A percentile compares a stretch with the other conserved stretches of the same genome.
These are phyloP conservation scores for Drosophila niveifrons DNA, from an alignment of 2,888 invertebrate species.

Conservation along the genomic window DNA sequence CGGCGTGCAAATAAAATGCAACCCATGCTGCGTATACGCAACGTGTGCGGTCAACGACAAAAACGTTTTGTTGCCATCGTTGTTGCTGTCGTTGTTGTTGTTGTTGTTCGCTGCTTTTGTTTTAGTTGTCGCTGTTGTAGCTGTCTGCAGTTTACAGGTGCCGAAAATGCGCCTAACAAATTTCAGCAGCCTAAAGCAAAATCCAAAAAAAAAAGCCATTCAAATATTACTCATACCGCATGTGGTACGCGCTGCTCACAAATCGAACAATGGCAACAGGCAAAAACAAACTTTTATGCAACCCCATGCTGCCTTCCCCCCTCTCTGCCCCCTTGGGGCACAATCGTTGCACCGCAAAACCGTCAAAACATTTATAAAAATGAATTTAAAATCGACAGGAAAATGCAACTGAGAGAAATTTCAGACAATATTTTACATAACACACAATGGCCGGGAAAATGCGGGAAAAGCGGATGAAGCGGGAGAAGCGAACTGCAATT, in stretches of 20 bases:
- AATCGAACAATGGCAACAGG: slow-evolving; percentile 30
- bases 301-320: neutral
- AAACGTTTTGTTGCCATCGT: slow-evolving; percentile 31
- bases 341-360: slow-evolving; percentile 51
- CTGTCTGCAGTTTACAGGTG: slow-evolving; percentile 59
- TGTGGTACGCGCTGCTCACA: slow-evolving; percentile 31
- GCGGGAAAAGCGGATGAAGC: neutral
- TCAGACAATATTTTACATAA: slow-evolving; percentile 56
- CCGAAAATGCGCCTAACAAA: slow-evolving; percentile 46
- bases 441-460: slow-evolving; percentile 12
- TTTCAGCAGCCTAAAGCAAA: slow-evolving; percentile 2
- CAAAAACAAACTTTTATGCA: slow-evolving; percentile 21
- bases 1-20: slow-evolving; percentile 15
- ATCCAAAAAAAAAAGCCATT: slow-evolving; percentile 29
- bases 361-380: slow-evolving; percentile 77
- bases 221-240: slow-evolving; percentile 65
- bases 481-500: neutral
- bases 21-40: slow-evolving; percentile 64
- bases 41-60: slow-evolving; percentile 33
- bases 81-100: slow-evolving; percentile 8
- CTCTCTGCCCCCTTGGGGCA: neutral
- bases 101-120: neutral
- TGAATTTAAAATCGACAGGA: slow-evolving; percentile 73
- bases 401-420: slow-evolving; percentile 59
- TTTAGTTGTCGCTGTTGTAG: slow-evolving; percentile 18